These are phyloP conservation scores for Phylloscopus trochilus DNA, from an alignment of 2,113 vertebrate genomes.

Conservation along the genomic window DNA sequence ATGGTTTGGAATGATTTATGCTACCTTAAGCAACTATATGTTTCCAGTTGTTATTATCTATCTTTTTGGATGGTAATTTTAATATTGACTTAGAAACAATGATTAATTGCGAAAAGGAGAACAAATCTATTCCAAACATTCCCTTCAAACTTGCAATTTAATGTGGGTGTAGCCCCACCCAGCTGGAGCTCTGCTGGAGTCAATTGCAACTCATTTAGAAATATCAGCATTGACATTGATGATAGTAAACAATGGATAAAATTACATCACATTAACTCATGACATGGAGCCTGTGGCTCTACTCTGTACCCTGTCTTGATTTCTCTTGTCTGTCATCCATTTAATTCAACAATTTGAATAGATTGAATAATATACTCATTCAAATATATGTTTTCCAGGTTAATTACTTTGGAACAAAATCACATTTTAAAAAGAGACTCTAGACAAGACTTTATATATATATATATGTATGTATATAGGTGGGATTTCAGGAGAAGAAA, in stretches of 20 bases:
- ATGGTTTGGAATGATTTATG: conserved; percentile 28
- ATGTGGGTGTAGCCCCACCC: background rate
- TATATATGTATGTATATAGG: background rate
- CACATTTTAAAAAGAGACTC: background rate
- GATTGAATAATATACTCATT: background rate
- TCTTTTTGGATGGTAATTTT: conserved; percentile 29
- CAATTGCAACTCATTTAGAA: background rate
- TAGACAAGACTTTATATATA: background rate
- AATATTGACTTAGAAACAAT: conserved; percentile 31
- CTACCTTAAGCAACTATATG: background rate
- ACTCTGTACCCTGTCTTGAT: conserved; percentile 11
- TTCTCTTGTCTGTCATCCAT: conserved; percentile 31
- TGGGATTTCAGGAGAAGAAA: background rate
- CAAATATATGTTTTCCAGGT: background rate
- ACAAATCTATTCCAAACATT: background rate
- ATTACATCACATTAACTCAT: background rate
- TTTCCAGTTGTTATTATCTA: conserved; percentile 28
- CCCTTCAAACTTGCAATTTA: background rate
- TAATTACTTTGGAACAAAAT: background rate
- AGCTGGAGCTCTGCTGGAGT: background rate
- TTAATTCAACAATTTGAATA: conserved; percentile 21
- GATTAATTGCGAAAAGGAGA: conserved; percentile 56
- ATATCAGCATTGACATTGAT: background rate
- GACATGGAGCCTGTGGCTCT: background rate
- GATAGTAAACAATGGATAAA: background rate